Base-by-base conservation (phyloP, 2,888 invertebrate genomes). In the Drepanosiphum platanoidis region DNA sequence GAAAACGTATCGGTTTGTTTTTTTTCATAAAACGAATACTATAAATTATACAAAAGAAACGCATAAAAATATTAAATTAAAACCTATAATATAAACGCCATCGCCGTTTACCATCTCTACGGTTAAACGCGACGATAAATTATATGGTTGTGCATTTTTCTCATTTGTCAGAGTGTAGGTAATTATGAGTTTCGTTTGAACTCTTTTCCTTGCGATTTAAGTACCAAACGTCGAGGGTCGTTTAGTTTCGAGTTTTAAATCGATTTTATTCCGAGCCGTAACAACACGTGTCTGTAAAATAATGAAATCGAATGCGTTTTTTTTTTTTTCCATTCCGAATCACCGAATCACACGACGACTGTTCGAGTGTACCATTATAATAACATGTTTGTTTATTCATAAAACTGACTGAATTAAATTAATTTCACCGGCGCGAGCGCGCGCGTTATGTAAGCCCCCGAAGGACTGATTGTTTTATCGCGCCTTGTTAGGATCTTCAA, bases 211-310 rank as follows among this genome's bases (percentile, higher is more conserved):
- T 39, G 64, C 42, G 32, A 32, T 66, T 77, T 61, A 66, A 30
- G 42, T 66, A 42, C 30, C 77, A n/a, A 30, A 42, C 22, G 42
- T 78, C 66, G 30, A n/a, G 13, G 36, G 27, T 30, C 52, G 27
- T 70, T 36, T 58, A 58, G 80, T 71, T 36, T 34, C 27, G 66
- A 27, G 22, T n/a, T 79, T 4, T n/a, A 46, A 79, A 79, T 79
- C 79, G 66, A 46, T 34, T 66, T 79, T 34, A 30, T 68, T 36
- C 2, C 2, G n/a, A 52, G 52, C 58, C 18, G 36, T 27, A 66
- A 80, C 36, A 3, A 32, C 32, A 66, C 18, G 15, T 32, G 15
- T 32, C 18, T 13, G 15, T 66, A 32, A 30, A 4, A 30, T 9
- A 30, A 64, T 27, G 9, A 64, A 1, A 27, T 64, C 11, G 46